phyloP scores from a whole-genome alignment of 2,113 vertebrate species.

The Eidolon helvum region DNA sequence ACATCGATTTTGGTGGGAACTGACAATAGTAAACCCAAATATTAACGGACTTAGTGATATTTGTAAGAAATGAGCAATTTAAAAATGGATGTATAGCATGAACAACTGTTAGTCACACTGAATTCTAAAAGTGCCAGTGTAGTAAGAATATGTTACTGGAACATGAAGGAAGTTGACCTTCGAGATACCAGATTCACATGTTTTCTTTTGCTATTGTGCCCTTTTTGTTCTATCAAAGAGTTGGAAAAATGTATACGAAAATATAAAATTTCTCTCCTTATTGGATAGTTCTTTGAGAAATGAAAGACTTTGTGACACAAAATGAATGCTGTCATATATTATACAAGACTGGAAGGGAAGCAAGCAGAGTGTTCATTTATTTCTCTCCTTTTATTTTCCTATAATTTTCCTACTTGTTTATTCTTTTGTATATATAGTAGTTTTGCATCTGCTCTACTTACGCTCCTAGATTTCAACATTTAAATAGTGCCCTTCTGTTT shows the following conservation, averaged over 20 bases:
- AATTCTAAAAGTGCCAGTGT: not conserved
- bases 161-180: not conserved
- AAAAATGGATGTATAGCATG: not conserved
- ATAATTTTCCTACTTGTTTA: not conserved
- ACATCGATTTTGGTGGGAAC: constrained; percentile 1
- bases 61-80: not conserved
- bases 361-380: not conserved
- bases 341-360: not conserved
- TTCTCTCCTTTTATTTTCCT: constrained; percentile 5
- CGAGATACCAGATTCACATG: not conserved
- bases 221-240: not conserved
- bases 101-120: not conserved
- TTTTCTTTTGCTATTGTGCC: not conserved
- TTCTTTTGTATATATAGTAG: not conserved
- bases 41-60: not conserved
- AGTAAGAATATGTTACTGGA: not conserved
- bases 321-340: not conserved
- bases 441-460: constrained; percentile 38
- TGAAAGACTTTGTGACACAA: not conserved
- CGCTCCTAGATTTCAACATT: constrained; percentile 38
- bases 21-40: constrained; percentile 11
- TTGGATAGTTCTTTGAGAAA: constrained; percentile 15
- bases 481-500: constrained; percentile 41
- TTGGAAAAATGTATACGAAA: constrained; percentile 9
- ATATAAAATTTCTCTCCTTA: not conserved